Percentiles rank a stretch among this genome's conserved stretches.
phyloP scores from a whole-genome alignment of 92 coral and sea anemone species.

The Bergia puertoricense region DNA sequence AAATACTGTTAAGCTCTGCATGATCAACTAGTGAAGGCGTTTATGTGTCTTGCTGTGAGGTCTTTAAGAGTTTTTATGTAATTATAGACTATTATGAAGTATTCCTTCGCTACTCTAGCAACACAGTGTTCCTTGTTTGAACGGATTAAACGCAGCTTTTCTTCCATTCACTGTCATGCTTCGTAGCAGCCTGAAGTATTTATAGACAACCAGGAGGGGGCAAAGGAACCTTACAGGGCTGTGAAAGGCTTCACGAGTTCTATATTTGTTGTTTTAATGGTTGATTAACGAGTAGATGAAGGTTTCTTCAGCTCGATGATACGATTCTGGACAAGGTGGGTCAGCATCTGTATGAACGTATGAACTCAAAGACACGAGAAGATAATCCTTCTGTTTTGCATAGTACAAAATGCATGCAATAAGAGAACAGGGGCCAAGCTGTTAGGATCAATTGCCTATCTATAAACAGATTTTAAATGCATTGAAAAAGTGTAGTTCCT shows the following conservation, averaged over 20 bases:
- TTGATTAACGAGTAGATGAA: not conserved
- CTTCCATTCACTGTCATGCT: not conserved
- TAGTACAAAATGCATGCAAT: conserved; percentile 1
- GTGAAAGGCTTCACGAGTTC: not conserved
- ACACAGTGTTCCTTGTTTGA: not conserved
- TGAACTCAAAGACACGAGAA: not conserved
- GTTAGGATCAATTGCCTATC: not conserved
- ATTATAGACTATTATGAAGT: not conserved
- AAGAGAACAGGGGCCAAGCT: not conserved
- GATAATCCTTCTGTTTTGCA: not conserved
- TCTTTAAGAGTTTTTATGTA: not conserved
- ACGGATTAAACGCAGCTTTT: not conserved
- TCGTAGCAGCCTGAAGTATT: not conserved
- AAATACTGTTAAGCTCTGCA: not conserved
- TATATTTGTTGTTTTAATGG: not conserved
- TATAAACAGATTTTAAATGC: not conserved
- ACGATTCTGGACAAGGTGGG: not conserved
- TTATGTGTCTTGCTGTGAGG: conserved; percentile 9
- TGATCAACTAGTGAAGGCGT: not conserved
- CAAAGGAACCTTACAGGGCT: not conserved
- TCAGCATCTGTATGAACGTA: not conserved
- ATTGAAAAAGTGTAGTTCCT: not conserved
- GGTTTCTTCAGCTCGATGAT: not conserved
- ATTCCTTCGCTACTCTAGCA: conserved; percentile 3
- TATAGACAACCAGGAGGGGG: not conserved